Base-by-base conservation (phyloP, 2,113 vertebrate genomes). In the Argyrosomus japonicus region DNA sequence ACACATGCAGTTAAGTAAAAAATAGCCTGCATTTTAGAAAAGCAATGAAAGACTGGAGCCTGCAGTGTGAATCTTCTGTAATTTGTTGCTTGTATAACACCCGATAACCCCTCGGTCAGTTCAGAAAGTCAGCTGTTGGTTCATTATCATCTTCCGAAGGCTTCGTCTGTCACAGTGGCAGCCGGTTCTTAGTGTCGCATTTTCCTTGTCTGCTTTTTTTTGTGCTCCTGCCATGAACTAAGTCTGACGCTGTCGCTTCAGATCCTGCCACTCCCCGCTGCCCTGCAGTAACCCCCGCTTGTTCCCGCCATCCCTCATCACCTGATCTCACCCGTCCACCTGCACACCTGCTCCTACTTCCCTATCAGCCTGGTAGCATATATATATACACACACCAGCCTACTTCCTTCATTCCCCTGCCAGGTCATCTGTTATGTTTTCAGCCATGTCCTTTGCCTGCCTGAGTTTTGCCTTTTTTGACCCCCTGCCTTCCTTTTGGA, bases 111-210 rank as follows among this genome's bases (percentile, higher is more conserved):
- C n/a, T 32, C 5, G 1, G 43, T 14, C 18, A 40, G 36, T 40
- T 74, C 43, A 27, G 13, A 64, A 29, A 45, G 60, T 73, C 56
- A 36, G 14, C 51, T 17, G 27, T 40, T 15, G 21, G 29, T 67
- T 75, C 45, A 67, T 70, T 70, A 71, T 72, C 19, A 19, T 15
- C 63, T 56, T 69, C 29, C 70, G 14, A 54, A 68, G 48, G 57
- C 69, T 75, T 64, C n/a, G 8, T 32, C 6, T 25, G 15, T 14
- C 45, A 57, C 19, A 2, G 12, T 48, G 51, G 57, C 62, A 21
- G 18, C 13, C 43, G 5, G 6, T 13, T 60, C 54, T 14, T 32
- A 3, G 1, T 58, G 6, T 61, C 65, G 43, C 27, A 48, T 68
- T 19, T 40, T 23, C 40, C 25, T 17, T 21, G 14, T 64, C 29